Percentiles rank a stretch among this genome's conserved stretches.
Evolutionary conservation across 2,113 vertebrate species (phyloP).

Genomic region (Tyto alba): DNA sequence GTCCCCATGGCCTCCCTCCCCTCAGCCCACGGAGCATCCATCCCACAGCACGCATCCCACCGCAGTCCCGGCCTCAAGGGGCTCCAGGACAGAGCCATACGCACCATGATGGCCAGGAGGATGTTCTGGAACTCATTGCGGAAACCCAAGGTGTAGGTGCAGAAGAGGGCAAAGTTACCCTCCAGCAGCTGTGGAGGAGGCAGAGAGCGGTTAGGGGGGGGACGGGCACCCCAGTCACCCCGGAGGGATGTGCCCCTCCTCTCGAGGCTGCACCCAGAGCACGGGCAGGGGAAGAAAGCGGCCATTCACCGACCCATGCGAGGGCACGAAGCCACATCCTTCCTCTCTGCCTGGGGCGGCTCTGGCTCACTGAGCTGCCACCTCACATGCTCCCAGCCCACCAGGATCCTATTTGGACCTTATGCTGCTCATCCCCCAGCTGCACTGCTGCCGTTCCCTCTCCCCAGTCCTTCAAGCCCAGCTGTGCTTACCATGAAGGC

Average conservation of each 20-base stretch:
- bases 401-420: rapidly evolving
- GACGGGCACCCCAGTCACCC: too few relatives aligned
- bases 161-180: constrained; percentile 95
- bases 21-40: background rate
- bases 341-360: background rate
- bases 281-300: rapidly evolving
- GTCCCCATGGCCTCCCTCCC: background rate
- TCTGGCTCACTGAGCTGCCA: background rate
- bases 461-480: background rate
- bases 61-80: rapidly evolving
- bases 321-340: background rate
- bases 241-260: rapidly evolving
- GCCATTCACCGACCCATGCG: background rate
- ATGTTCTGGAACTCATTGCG: constrained; percentile 91
- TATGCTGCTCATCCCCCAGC: background rate
- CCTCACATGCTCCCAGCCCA: background rate
- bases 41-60: rapidly evolving
- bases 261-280: background rate
- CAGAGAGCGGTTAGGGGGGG: background rate
- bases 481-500: constrained; percentile 87
- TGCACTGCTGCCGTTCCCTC: background rate
- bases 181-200: constrained; percentile 82
- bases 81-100: background rate
- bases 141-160: constrained; percentile 89
- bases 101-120: constrained; percentile 93